Percentiles rank a stretch among this genome's conserved stretches.
Evolutionary conservation across 1,140 invertebrate species (phyloP).

Genomic region (Drosophila albomicans): DNA sequence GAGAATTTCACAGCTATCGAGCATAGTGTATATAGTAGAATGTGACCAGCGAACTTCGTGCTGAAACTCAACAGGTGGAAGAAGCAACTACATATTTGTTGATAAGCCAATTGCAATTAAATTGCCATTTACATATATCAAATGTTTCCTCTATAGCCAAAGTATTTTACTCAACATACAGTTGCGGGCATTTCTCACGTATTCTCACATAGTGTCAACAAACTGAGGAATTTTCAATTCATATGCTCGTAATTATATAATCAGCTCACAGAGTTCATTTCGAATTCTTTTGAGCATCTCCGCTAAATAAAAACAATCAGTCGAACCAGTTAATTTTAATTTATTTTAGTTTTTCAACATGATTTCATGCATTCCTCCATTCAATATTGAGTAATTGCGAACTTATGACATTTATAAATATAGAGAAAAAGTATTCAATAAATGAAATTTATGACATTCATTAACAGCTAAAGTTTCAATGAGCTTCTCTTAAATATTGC

Average conservation of each 20-base stretch:
- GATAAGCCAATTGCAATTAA: not conserved
- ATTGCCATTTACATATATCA: not conserved
- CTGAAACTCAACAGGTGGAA: not conserved
- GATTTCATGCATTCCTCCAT: no score
- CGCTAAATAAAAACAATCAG: no score
- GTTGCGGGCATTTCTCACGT: not conserved
- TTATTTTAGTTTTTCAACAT: not conserved
- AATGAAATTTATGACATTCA: no score
- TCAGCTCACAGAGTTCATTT: not conserved
- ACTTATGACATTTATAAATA: no score
- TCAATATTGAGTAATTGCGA: no score
- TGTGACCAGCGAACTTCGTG: conserved; percentile 1
- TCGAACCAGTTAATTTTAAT: not conserved
- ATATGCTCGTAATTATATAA: not conserved
- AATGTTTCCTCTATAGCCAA: not conserved
- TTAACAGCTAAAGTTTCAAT: no score
- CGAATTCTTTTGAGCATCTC: not conserved
- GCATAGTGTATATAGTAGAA: no score
- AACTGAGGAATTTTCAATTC: not conserved
- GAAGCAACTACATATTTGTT: not conserved
- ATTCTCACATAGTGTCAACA: not conserved
- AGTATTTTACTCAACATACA: not conserved
- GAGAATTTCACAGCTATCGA: conserved; percentile 57
- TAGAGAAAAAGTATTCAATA: no score
- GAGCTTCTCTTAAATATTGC: no score